phyloP scores from a whole-genome alignment of 2,113 vertebrate species.

The Rattus rattus region DNA sequence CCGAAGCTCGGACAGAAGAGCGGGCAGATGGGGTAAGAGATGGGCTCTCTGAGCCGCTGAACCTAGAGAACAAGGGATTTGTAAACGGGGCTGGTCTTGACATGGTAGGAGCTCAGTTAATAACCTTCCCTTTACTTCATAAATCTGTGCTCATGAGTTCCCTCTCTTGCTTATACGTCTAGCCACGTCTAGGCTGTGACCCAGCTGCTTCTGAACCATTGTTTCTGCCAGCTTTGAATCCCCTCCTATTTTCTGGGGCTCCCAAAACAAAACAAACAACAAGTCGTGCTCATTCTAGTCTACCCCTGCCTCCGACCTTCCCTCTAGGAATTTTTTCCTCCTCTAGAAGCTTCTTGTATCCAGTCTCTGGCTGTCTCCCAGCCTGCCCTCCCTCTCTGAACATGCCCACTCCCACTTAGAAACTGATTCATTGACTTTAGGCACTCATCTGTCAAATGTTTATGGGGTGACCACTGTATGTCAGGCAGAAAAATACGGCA shows the following conservation, averaged over 20 bases:
- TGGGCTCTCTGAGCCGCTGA: neutral
- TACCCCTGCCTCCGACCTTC: neutral
- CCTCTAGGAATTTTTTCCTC: neutral
- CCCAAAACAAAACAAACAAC: neutral
- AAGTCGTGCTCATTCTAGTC: neutral
- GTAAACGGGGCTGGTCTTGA: neutral
- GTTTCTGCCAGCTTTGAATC: neutral
- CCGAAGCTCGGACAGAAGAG: neutral
- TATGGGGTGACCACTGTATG: neutral
- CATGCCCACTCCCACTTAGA: neutral
- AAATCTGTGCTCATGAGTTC: neutral
- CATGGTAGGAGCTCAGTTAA: accelerated
- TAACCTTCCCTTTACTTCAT: neutral
- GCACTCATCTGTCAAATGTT: neutral
- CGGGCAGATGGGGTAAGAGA: neutral
- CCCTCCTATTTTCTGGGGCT: neutral
- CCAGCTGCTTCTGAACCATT: slow-evolving; percentile 9
- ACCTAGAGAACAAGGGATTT: neutral
- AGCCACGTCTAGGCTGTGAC: neutral
- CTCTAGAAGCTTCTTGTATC: neutral
- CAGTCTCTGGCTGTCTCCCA: neutral
- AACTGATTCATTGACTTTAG: neutral
- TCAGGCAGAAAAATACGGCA: neutral
- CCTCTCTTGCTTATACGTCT: neutral
- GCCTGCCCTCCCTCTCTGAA: neutral